Percentiles rank a stretch among this genome's conserved stretches.
These are phyloP conservation scores for Xenentodon cancila DNA, from an alignment of 2,797 vertebrate genomes.

Conservation along the genomic window DNA sequence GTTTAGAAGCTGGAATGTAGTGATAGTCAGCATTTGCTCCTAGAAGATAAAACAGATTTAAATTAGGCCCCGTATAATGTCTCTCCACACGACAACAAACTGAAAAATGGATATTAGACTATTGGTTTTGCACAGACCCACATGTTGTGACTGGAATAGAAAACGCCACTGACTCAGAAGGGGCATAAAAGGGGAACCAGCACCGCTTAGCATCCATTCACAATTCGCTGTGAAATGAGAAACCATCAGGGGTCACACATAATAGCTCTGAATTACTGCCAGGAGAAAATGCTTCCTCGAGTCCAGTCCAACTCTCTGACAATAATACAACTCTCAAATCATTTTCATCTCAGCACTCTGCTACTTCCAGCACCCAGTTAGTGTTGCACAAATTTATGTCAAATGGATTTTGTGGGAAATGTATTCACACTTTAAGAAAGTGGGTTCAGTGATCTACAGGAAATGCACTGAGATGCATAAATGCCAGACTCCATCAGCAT, in stretches of 20 bases:
- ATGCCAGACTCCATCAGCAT: no score
- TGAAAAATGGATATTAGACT: constrained; percentile 28
- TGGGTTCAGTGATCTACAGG: no score
- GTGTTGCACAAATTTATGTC: constrained; percentile 23
- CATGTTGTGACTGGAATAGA: constrained; percentile 55
- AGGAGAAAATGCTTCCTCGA: constrained; percentile 40
- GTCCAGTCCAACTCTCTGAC: constrained; percentile 31
- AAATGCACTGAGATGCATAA: no score
- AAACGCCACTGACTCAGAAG: constrained; percentile 41
- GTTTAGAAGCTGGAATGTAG: no score
- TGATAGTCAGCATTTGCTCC: constrained; percentile 8
- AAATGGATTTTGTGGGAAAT: constrained; percentile 27
- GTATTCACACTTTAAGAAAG: constrained; percentile 5
- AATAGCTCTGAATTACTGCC: constrained; percentile 49
- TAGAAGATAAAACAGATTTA: constrained; percentile 11
- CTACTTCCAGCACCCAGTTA: constrained; percentile 23
- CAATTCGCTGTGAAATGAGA: constrained; percentile 55
- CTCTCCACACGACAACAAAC: constrained; percentile 19
- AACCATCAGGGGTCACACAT: constrained; percentile 54
- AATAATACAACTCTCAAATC: constrained; percentile 41
- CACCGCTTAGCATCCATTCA: constrained; percentile 45
- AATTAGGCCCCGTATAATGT: constrained; percentile 17
- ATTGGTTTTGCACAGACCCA: constrained; percentile 41
- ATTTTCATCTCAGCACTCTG: constrained; percentile 38
- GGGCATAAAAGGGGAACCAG: constrained; percentile 27